These are phyloP conservation scores for Xyrauchen texanus DNA, from an alignment of 2,113 vertebrate genomes.

Conservation along the genomic window DNA sequence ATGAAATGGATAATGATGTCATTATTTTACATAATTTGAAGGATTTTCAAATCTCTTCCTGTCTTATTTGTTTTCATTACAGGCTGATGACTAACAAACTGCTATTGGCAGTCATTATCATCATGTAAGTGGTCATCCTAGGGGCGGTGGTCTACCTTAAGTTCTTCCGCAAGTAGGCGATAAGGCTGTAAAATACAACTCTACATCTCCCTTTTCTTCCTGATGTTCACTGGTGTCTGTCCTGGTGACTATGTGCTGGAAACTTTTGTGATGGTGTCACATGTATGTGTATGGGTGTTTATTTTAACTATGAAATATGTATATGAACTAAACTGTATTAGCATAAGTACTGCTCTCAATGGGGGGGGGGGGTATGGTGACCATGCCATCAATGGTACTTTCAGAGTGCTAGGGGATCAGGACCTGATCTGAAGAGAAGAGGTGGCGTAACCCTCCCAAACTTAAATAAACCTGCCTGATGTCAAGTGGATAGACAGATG, in stretches of 20 bases:
- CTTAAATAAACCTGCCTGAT: not conserved
- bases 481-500: not conserved
- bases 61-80: constrained; percentile 35
- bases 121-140: constrained; percentile 89
- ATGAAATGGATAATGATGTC: too few relatives aligned
- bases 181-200: not conserved
- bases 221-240: not conserved
- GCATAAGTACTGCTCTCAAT: constrained; percentile 8
- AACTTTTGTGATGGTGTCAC: not conserved
- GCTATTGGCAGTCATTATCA: constrained; percentile 85
- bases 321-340: constrained; percentile 5
- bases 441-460: not conserved
- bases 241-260: constrained; percentile 14
- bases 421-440: not conserved
- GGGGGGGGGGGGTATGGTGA: not conserved
- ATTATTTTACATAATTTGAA: constrained; percentile 2
- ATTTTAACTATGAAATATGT: too few relatives aligned
- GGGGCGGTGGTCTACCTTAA: constrained; percentile 91
- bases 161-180: constrained; percentile 77
- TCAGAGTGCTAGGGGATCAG: not conserved
- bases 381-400: not conserved
- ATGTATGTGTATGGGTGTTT: not conserved
- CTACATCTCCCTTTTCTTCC: not conserved
- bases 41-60: not conserved
- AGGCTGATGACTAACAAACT: constrained; percentile 94